These are phyloP conservation scores for Hippocampus abdominalis DNA, from an alignment of 2,113 vertebrate species.

Conservation along the genomic window DNA sequence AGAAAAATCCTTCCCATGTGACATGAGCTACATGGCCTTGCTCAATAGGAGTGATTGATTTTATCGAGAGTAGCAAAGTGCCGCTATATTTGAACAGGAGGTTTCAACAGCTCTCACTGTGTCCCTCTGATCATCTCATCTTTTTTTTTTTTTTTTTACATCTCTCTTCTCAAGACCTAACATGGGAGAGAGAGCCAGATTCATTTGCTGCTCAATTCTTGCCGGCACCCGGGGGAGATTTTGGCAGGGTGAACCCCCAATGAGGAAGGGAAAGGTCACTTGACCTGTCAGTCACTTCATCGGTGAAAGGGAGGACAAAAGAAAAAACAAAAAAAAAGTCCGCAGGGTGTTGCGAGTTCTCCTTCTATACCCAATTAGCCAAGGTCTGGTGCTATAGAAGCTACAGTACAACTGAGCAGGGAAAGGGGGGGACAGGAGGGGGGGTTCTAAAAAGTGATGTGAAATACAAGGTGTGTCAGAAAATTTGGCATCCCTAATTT, in stretches of 20 bases:
- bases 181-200: conserved; percentile 24
- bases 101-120: conserved; percentile 8
- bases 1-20: conserved; percentile 1
- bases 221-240: conserved; percentile 19
- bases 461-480: too few species aligned
- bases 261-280: conserved; percentile 44
- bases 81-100: conserved; percentile 1
- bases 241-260: conserved; percentile 32
- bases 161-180: conserved; percentile 14
- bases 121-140: conserved; percentile 7
- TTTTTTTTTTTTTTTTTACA: conserved; percentile 10
- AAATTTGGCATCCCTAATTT: too few species aligned
- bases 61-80: conserved; percentile 11
- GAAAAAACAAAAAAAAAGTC: conserved; percentile 4
- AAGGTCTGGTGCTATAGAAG: conserved; percentile 14
- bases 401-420: conserved; percentile 24
- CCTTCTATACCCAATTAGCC: conserved; percentile 37
- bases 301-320: conserved; percentile 43
- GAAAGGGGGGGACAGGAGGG: neutral
- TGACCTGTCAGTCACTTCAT: conserved; percentile 25
- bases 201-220: conserved; percentile 36
- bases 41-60: neutral
- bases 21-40: conserved; percentile 20
- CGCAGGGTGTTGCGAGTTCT: conserved; percentile 24
- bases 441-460: too few species aligned